phyloP scores from a whole-genome alignment of 30 jellyfish, hydroid and myxozoan genomes.

The Pelagia noctiluca region DNA sequence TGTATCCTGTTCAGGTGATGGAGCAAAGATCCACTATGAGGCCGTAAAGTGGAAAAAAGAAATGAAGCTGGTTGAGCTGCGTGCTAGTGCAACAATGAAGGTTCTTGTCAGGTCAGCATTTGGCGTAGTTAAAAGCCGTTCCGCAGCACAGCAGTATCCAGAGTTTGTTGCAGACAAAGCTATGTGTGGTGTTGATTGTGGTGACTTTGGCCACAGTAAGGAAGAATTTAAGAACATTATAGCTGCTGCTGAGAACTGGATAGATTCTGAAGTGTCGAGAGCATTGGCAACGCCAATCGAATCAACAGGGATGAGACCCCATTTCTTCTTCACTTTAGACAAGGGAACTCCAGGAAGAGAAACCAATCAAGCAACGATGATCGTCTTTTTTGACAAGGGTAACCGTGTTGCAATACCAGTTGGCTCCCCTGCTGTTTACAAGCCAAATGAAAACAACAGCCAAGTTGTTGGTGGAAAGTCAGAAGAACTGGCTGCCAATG shows the following conservation, averaged over 20 bases:
- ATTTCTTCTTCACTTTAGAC: conserved; percentile 21
- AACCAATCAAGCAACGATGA: conserved; percentile 18
- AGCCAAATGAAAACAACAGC: conserved; percentile 24
- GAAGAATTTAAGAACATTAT: conserved; percentile 24
- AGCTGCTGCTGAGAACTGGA: conserved; percentile 18
- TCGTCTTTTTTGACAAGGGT: conserved; percentile 16
- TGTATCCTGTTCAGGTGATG: conserved; percentile 26
- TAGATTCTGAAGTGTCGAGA: neutral
- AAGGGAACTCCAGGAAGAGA: conserved; percentile 48
- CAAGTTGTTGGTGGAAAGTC: conserved; percentile 1
- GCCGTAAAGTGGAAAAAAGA: conserved; percentile 27
- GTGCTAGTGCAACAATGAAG: conserved; percentile 10
- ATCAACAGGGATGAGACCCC: conserved; percentile 34
- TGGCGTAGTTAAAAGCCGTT: conserved; percentile 6
- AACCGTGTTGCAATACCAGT: conserved; percentile 30
- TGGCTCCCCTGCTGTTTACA: conserved; percentile 16
- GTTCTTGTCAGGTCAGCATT: conserved; percentile 32
- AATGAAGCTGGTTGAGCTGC: neutral
- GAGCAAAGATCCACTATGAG: conserved; percentile 23
- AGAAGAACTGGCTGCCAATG: conserved; percentile 4
- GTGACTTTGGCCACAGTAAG: conserved; percentile 42
- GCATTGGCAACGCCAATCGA: conserved; percentile 13
- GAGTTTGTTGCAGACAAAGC: conserved; percentile 38
- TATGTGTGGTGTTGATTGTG: conserved; percentile 39
- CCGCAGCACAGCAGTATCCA: conserved; percentile 2